A percentile compares a stretch with the other conserved stretches of the same genome.
Conservation (phyloP, 1,140 invertebrate genomes). For the Halictus rubicundus region DNA sequence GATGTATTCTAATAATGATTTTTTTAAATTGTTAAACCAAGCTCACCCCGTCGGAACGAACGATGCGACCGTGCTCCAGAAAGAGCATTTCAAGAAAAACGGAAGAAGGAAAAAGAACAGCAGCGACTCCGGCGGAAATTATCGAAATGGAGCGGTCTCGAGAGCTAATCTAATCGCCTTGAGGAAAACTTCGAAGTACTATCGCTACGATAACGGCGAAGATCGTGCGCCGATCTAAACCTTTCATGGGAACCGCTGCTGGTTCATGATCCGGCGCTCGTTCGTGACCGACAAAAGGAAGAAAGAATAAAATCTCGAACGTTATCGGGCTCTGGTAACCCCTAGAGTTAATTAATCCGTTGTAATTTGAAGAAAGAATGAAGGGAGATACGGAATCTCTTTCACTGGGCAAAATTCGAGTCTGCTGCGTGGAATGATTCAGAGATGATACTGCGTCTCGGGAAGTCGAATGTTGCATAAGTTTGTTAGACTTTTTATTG, state of each 20-base stretch:
- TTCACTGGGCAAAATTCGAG: too few relatives aligned
- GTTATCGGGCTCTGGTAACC: not conserved
- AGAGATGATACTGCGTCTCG: not conserved
- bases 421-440: not conserved
- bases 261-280: conserved; percentile 1
- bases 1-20: too few relatives aligned
- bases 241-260: conserved; percentile 1
- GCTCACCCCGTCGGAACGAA: too few relatives aligned
- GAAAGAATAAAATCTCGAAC: not conserved
- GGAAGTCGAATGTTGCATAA: not conserved
- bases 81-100: not conserved
- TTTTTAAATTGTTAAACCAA: too few relatives aligned
- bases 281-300: not conserved
- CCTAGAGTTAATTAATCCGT: not conserved
- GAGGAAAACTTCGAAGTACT: conserved; percentile 43
- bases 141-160: conserved; percentile 44
- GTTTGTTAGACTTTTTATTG: conserved; percentile 3
- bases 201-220: conserved; percentile 47
- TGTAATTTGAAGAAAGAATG: not conserved
- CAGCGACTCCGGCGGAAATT: conserved; percentile 37
- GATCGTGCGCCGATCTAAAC: conserved; percentile 36
- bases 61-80: too few relatives aligned
- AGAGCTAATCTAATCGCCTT: conserved; percentile 53
- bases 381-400: too few relatives aligned
- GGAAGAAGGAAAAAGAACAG: not conserved